A percentile compares a stretch with the other conserved stretches of the same genome.
These are phyloP conservation scores for Charadrius vociferus DNA, from an alignment of 2,113 vertebrate species.

Conservation along the genomic window DNA sequence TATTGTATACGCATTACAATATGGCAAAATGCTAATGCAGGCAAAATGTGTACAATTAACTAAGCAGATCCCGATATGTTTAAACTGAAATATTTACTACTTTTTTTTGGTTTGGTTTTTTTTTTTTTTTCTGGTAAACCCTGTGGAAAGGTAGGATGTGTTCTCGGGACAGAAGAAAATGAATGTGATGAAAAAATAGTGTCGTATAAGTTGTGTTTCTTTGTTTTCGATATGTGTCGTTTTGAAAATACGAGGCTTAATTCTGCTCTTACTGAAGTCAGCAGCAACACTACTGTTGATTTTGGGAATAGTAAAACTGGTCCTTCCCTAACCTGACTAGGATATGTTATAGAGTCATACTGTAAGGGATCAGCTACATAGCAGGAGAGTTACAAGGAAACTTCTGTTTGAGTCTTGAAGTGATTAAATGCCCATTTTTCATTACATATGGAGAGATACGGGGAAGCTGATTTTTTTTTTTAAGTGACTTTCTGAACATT, in stretches of 20 bases:
- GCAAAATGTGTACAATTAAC: neutral
- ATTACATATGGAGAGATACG: neutral
- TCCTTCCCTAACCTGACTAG: neutral
- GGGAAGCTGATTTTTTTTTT: neutral
- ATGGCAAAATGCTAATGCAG: constrained; percentile 6
- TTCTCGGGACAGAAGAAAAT: neutral
- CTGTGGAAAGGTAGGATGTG: neutral
- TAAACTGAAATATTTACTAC: neutral
- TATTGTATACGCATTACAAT: neutral
- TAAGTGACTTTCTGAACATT: neutral
- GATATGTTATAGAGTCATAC: neutral
- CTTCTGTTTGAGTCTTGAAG: neutral
- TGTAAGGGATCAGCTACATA: neutral
- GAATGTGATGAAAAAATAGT: neutral
- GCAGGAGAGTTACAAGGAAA: neutral
- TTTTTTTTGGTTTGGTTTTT: neutral
- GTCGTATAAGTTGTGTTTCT: neutral
- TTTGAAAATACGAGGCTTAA: neutral
- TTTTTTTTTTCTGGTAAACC: neutral
- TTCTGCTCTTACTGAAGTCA: neutral
- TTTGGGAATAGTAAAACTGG: neutral
- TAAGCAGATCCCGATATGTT: neutral
- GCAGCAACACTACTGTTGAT: neutral
- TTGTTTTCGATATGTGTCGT: neutral
- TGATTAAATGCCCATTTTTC: neutral